Percentiles rank a stretch among this genome's conserved stretches.
Conservation (phyloP, 2,113 vertebrate genomes). For the Lethenteron camtschaticum region DNA sequence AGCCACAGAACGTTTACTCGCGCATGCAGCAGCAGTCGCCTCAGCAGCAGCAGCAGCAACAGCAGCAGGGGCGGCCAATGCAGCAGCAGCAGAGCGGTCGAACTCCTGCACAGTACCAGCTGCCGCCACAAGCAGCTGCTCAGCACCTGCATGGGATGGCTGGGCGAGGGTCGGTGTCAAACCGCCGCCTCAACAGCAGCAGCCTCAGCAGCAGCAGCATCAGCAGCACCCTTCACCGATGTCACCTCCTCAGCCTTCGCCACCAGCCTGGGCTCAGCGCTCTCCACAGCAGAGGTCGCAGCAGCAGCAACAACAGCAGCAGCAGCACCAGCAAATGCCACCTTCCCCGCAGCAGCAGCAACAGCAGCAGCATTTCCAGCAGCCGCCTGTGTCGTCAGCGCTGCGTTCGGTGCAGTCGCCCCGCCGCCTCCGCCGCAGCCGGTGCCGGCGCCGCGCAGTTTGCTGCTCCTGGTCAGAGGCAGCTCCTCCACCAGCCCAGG, state of each 20-base stretch:
- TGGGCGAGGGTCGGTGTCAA: no score
- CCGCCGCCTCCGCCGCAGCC: background rate
- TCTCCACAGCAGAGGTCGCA: slow-evolving; percentile 1
- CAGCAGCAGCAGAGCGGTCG: background rate
- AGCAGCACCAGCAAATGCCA: background rate
- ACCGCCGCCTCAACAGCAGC: background rate
- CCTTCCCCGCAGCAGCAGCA: background rate
- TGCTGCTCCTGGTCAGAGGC: background rate
- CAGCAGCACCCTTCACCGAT: slow-evolving; percentile 3
- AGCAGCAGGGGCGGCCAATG: background rate
- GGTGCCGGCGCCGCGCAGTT: background rate
- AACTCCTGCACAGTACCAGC: background rate
- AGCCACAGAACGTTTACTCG: background rate
- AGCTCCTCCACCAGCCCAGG: background rate
- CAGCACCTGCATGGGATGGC: background rate
- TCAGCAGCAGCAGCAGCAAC: slow-evolving; percentile 3
- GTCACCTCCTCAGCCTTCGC: slow-evolving; percentile 2
- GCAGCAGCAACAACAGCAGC: background rate
- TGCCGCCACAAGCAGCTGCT: slow-evolving; percentile 2
- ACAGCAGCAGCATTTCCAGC: background rate
- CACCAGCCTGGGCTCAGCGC: background rate
- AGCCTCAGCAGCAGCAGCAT: slow-evolving; percentile 2
- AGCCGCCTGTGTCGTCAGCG: background rate
- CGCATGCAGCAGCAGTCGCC: background rate
- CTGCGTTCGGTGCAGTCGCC: background rate